A percentile compares a stretch with the other conserved stretches of the same genome.
Conservation (phyloP, 2,888 invertebrate genomes). For the Lysandra bellargus region DNA sequence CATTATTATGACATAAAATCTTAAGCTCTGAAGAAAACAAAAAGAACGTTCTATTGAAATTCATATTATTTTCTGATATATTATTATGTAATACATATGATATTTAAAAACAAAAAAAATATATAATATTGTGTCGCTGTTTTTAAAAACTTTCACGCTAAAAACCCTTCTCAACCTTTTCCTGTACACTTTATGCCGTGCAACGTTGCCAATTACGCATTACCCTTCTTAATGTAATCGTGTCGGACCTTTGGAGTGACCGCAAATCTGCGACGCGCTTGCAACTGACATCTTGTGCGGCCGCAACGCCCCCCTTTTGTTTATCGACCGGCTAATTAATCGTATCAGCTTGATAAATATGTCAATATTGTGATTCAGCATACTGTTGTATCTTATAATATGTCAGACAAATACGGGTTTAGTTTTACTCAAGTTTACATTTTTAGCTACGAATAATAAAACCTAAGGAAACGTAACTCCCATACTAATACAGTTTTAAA, state of each 20-base stretch:
- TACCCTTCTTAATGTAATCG: constrained; percentile 42
- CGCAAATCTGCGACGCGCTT: constrained; percentile 72
- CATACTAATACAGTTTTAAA: no score
- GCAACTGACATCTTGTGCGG: constrained; percentile 58
- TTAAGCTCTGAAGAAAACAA: no score
- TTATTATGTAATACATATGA: no score
- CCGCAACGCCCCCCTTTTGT: constrained; percentile 67
- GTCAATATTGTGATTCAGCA: neutral
- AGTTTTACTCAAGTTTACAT: no score
- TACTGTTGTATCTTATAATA: neutral
- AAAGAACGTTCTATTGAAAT: no score
- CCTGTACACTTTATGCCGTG: neutral
- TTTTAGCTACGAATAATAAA: no score
- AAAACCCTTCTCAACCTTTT: neutral
- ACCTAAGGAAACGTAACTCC: no score
- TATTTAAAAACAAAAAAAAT: no score
- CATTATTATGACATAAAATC: neutral
- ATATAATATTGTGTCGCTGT: no score
- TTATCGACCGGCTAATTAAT: constrained; percentile 61
- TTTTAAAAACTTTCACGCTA: neutral
- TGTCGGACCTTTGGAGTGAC: constrained; percentile 58
- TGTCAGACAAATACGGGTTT: neutral
- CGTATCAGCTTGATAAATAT: constrained; percentile 31
- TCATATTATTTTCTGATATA: no score
- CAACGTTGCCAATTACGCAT: neutral